Percentiles rank a stretch among this genome's conserved stretches.
Conservation (phyloP, 2,113 vertebrate genomes). For the Asarcornis scutulata region DNA sequence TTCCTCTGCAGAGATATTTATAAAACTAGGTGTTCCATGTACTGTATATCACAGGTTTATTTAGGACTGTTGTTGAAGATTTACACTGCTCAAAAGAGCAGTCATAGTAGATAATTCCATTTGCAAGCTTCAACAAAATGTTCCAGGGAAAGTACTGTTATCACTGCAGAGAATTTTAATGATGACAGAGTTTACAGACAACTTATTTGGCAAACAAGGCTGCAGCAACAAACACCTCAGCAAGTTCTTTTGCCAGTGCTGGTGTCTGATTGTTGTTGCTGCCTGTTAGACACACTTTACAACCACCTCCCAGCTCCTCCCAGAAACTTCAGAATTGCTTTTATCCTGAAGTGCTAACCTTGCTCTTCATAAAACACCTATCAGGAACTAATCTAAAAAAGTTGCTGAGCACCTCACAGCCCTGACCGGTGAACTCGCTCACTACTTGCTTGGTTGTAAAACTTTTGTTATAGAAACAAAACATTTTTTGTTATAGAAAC, state of each 20-base stretch:
- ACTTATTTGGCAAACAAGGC: conserved; percentile 44
- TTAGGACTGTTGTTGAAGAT: conserved; percentile 55
- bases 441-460: neutral
- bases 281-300: neutral
- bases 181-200: conserved; percentile 43
- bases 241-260: neutral
- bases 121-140: conserved; percentile 48
- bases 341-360: neutral
- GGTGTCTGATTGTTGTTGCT: neutral
- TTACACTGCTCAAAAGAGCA: conserved; percentile 62
- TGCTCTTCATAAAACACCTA: neutral
- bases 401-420: neutral
- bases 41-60: conserved; percentile 41
- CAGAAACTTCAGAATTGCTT: neutral
- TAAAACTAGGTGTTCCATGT: conserved; percentile 51
- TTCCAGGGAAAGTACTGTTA: conserved; percentile 11
- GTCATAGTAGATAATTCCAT: conserved; percentile 54
- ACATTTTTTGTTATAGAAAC: neutral
- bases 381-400: neutral
- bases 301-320: neutral
- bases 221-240: neutral
- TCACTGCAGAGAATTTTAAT: conserved; percentile 33
- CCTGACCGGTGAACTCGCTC: fast-evolving
- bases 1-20: conserved; percentile 43
- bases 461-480: neutral